Evolutionary conservation across 2,888 invertebrate genomes (phyloP).

Genomic region (Parnassius apollo): DNA sequence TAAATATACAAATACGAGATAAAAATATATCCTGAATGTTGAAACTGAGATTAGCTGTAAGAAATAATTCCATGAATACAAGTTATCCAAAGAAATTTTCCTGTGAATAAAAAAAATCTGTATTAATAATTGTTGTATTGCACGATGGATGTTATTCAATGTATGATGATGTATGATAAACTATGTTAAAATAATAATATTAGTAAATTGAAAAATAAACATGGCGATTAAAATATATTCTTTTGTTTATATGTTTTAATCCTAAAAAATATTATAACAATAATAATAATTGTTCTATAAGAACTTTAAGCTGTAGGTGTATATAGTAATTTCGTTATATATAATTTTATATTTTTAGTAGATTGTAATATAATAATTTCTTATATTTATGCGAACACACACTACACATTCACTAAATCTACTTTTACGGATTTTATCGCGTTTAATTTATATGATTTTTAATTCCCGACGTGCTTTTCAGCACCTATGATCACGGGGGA

Average conservation of each 20-base stretch:
- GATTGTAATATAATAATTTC: too few relatives aligned
- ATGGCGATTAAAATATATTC: conserved; percentile 66
- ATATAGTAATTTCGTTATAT: too few relatives aligned
- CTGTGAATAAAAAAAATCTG: conserved; percentile 35
- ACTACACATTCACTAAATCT: too few relatives aligned
- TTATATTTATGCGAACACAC: too few relatives aligned
- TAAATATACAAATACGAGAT: conserved; percentile 53
- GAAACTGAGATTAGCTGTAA: conserved; percentile 55
- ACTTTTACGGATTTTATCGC: too few relatives aligned
- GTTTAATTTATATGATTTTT: too few relatives aligned
- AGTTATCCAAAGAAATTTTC: conserved; percentile 44
- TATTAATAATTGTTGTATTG: conserved; percentile 44
- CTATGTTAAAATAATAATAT: conserved; percentile 66
- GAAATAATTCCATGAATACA: conserved; percentile 35
- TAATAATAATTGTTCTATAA: too few relatives aligned
- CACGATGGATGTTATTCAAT: conserved; percentile 69
- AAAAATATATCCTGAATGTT: conserved; percentile 64
- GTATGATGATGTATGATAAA: conserved; percentile 72
- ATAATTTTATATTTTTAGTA: too few relatives aligned
- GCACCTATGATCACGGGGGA: too few relatives aligned
- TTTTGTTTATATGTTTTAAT: conserved; percentile 43
- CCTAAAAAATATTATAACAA: not conserved
- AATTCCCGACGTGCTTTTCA: too few relatives aligned
- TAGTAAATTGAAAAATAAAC: conserved; percentile 65
- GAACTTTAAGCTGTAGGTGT: too few relatives aligned